Conservation (phyloP, 2,113 vertebrate genomes). For the Petrocephalus zakoni region DNA sequence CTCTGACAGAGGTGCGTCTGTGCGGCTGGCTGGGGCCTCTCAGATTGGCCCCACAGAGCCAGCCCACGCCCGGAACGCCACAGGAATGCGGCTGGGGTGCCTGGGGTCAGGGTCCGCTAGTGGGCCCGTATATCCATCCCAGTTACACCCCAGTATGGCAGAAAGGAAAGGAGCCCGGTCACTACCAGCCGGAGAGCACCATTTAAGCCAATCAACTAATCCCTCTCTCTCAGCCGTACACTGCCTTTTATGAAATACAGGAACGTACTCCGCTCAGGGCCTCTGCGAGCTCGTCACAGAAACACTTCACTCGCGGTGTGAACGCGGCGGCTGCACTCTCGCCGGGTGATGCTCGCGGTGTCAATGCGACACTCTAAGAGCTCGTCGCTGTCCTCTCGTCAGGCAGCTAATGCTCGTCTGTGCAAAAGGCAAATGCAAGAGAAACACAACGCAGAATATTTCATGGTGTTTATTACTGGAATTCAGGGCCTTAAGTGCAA, state of each 20-base stretch:
- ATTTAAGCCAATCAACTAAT: background rate
- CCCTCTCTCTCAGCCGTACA: background rate
- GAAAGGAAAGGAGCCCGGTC: background rate
- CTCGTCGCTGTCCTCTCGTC: background rate
- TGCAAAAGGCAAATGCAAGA: background rate
- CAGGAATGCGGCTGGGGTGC: slow-evolving; percentile 17
- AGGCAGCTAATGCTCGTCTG: background rate
- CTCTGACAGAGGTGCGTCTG: slow-evolving; percentile 17
- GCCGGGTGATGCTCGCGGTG: too few species aligned
- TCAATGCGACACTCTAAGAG: background rate
- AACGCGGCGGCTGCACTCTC: too few species aligned
- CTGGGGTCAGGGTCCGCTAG: slow-evolving; percentile 3
- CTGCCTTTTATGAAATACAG: background rate
- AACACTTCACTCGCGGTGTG: background rate
- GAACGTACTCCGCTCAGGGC: too few species aligned
- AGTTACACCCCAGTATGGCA: background rate
- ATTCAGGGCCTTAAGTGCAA: background rate
- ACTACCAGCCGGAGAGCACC: background rate
- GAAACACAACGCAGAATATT: background rate
- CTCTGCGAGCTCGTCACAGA: too few species aligned
- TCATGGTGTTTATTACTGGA: background rate
- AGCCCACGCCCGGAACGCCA: background rate
- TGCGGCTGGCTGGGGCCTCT: background rate
- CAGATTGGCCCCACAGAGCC: background rate
- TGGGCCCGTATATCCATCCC: background rate